A percentile compares a stretch with the other conserved stretches of the same genome.
Evolutionary conservation across 2,888 invertebrate species (phyloP).

Genomic region (Crossocerus cetratus): DNA sequence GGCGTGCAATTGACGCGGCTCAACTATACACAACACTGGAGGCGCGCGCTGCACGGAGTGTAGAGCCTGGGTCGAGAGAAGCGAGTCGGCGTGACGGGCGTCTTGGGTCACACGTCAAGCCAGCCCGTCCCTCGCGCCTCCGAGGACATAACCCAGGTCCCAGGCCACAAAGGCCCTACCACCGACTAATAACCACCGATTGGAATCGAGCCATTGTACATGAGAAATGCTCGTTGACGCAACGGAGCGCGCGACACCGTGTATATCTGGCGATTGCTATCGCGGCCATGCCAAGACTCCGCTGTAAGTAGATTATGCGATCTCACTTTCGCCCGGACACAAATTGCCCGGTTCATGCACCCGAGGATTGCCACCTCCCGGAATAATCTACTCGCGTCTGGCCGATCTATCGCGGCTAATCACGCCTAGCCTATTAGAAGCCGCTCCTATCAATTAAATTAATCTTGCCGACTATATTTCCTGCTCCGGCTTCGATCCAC

Average conservation of each 20-base stretch:
- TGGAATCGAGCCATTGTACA: no score
- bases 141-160: no score
- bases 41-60: no score
- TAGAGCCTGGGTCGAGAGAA: no score
- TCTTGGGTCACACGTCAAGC: no score
- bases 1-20: no score
- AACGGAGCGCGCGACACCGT: slow-evolving; percentile 20
- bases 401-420: slow-evolving; percentile 52
- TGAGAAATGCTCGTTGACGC: no score
- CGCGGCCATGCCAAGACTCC: slow-evolving; percentile 32
- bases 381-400: slow-evolving; percentile 45
- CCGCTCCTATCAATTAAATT: slow-evolving; percentile 49
- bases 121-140: no score
- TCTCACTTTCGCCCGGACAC: slow-evolving; percentile 50
- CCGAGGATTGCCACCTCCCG: slow-evolving; percentile 33
- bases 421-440: slow-evolving; percentile 46
- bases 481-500: not conserved
- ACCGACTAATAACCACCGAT: no score
- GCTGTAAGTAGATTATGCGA: slow-evolving; percentile 57
- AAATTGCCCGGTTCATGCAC: slow-evolving; percentile 52
- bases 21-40: no score
- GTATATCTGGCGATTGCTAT: slow-evolving; percentile 36
- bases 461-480: slow-evolving; percentile 29
- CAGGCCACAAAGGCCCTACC: no score
- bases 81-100: no score